phyloP scores from a whole-genome alignment of 2,888 invertebrate species.

The Cryptocheilus praepositus region DNA sequence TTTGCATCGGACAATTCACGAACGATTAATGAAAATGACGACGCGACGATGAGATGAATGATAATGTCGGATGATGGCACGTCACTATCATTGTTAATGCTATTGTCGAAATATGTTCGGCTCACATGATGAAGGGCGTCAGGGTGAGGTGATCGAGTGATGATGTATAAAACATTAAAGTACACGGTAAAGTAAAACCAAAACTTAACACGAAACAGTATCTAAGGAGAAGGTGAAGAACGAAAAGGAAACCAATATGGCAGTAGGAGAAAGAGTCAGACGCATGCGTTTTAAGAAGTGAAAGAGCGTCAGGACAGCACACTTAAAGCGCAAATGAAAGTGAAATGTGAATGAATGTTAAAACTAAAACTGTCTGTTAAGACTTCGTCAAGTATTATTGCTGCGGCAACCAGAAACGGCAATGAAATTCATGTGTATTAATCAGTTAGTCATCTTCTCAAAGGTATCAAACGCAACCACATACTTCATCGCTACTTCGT shows the following conservation, averaged over 20 bases:
- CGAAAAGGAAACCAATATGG: constrained; percentile 45
- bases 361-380: constrained; percentile 68
- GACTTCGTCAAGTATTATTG: constrained; percentile 72
- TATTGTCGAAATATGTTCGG: constrained; percentile 65
- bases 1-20: constrained; percentile 8
- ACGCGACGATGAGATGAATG: constrained; percentile 1
- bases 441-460: constrained; percentile 45
- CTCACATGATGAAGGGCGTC: constrained; percentile 57
- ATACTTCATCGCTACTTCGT: constrained; percentile 35
- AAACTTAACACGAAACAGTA: constrained; percentile 10
- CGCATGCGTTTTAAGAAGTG: constrained; percentile 49
- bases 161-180: constrained; percentile 63
- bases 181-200: constrained; percentile 45
- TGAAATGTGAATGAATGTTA: constrained; percentile 70
- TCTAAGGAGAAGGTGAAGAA: constrained; percentile 31
- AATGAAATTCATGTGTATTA: constrained; percentile 25
- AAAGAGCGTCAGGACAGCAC: constrained; percentile 62
- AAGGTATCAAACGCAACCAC: constrained; percentile 9
- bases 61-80: background rate
- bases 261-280: constrained; percentile 36
- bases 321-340: constrained; percentile 74
- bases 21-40: background rate
- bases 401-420: constrained; percentile 18
- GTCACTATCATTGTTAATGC: background rate
- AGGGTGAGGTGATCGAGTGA: constrained; percentile 61